Evolutionary conservation across 2,888 invertebrate genomes (phyloP).

Genomic region (Acleris cristana): DNA sequence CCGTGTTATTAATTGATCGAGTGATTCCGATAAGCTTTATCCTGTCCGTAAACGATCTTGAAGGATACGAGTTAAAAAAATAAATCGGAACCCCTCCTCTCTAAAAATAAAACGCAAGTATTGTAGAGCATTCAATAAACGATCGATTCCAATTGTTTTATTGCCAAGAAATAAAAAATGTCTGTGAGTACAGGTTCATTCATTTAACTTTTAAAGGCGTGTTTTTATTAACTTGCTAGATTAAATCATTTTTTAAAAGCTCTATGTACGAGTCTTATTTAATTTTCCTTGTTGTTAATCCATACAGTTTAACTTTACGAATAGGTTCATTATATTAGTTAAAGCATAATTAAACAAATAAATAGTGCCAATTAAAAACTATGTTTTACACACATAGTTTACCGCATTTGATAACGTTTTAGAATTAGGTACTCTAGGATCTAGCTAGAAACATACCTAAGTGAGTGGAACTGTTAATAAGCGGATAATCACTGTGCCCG

Average conservation of each 20-base stretch:
- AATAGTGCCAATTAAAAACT: conserved; percentile 3
- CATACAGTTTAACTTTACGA: neutral
- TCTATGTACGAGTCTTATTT: neutral
- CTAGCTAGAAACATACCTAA: conserved; percentile 5
- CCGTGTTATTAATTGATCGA: conserved; percentile 77
- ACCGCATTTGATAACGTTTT: conserved; percentile 9
- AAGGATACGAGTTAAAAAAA: conserved; percentile 46
- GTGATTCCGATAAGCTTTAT: conserved; percentile 53
- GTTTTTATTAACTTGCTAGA: too few species aligned
- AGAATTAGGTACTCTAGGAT: neutral
- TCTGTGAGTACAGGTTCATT: too few species aligned
- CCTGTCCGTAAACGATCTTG: conserved; percentile 55
- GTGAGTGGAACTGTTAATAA: too few species aligned
- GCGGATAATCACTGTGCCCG: too few species aligned
- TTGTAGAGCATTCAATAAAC: neutral
- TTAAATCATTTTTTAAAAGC: too few species aligned
- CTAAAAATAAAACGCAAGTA: neutral
- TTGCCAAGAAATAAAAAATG: neutral
- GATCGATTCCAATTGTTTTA: neutral
- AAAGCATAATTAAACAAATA: neutral
- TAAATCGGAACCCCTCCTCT: neutral
- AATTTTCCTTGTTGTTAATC: neutral
- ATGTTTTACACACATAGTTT: neutral
- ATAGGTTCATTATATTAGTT: neutral
- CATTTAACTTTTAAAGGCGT: too few species aligned